Percentiles rank a stretch among this genome's conserved stretches.
Evolutionary conservation across 2,888 invertebrate genomes (phyloP).

Genomic region (Bombylius major): DNA sequence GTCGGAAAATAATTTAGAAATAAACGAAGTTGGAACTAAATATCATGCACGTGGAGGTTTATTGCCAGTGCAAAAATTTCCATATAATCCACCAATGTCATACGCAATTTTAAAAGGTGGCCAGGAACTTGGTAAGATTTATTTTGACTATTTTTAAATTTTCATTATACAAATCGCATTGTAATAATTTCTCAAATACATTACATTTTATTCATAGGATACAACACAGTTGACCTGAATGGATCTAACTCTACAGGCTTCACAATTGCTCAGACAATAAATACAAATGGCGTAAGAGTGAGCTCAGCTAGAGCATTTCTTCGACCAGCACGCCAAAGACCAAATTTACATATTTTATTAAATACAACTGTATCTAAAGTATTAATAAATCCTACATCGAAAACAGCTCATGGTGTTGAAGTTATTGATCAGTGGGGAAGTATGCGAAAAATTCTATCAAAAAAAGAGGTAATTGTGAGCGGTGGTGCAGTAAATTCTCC

Average conservation of each 20-base stretch:
- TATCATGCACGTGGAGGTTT: conserved; percentile 69
- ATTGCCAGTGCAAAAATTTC: conserved; percentile 66
- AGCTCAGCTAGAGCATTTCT: conserved; percentile 73
- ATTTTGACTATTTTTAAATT: neutral
- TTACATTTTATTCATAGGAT: conserved; percentile 40
- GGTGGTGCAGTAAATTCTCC: conserved; percentile 88
- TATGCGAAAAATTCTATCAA: conserved; percentile 52
- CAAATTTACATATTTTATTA: conserved; percentile 70
- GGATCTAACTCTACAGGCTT: conserved; percentile 71
- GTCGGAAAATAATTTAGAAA: conserved; percentile 66
- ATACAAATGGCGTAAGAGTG: conserved; percentile 71
- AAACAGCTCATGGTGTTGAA: conserved; percentile 67
- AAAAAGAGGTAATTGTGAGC: conserved; percentile 65
- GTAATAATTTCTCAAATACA: neutral
- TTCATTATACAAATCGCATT: neutral
- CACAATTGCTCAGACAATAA: conserved; percentile 77
- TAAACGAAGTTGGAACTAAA: conserved; percentile 58
- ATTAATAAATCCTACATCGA: conserved; percentile 58
- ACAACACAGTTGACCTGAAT: conserved; percentile 64
- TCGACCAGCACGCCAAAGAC: conserved; percentile 49
- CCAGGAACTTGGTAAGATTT: conserved; percentile 52
- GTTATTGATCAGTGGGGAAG: conserved; percentile 37
- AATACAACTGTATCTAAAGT: conserved; percentile 69
- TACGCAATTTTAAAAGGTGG: conserved; percentile 63
- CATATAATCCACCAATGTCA: conserved; percentile 74